Base-by-base conservation (phyloP, 2,888 invertebrate species). In the Eugnorisma glareosa region DNA sequence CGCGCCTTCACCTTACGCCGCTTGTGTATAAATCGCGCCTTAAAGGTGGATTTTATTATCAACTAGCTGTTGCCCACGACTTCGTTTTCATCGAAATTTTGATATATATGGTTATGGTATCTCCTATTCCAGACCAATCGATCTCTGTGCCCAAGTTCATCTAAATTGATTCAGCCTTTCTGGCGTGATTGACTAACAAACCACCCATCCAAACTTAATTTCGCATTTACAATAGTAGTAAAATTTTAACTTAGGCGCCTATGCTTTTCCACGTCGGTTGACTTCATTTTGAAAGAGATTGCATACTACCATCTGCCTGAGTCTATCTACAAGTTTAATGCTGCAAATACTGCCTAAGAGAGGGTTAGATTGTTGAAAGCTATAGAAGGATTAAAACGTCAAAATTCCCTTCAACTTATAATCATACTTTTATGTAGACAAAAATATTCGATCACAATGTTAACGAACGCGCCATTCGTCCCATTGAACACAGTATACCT, bases 381-480 rank as follows among this genome's bases (percentile, higher is more conserved):
- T 28, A 35, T 28, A 35, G 0, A n/a, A 40, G 0, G 4, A 54
- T 40, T 8, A 13, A 72, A n/a, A n/a, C 7, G 43, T 31, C 3
- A 6, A 35, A 59, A 74, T 4, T 35, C 15, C 10, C 21, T 73
- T 5, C 0, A 1, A 15, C 10, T 21, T n/a, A 11, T 18, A 18
- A 73, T 10, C 7, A 18, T 5, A 28, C 11, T 18, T 18, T 18
- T 28, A 5, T 13, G 73, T 24, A 37, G 21, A 45, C 18, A n/a
- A 45, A 77, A 76, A 54, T 18, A 24, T 24, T 18, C 35, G 31
- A 77, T 35, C n/a, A 13, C 24, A 54, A 63, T 45, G 43, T 43
- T 75, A 40, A 45, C 28, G 28, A 48, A 40, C 21, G 21, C 7
- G 15, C 28, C 51, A 7, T 54, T 21, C n/a, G 24, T 21, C 21